Evolutionary conservation across 2,888 invertebrate species (phyloP).

Genomic region (Ochropleura plecta): DNA sequence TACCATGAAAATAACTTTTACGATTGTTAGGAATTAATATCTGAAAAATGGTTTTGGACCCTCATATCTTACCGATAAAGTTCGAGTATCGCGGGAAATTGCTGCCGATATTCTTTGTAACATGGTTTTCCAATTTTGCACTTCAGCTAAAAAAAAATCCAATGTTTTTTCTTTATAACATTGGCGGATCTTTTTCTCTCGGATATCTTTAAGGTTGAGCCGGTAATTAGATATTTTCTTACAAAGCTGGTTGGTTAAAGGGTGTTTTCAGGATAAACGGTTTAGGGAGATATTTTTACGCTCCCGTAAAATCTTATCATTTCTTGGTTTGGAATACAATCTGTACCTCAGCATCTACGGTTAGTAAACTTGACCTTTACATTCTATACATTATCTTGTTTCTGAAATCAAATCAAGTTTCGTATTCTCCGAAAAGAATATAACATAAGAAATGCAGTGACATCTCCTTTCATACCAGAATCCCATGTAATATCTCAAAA

Average conservation of each 20-base stretch:
- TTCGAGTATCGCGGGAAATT: constrained; percentile 76
- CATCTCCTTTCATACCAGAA: constrained; percentile 44
- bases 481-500: constrained; percentile 59
- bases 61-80: constrained; percentile 84
- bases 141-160: constrained; percentile 61
- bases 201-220: constrained; percentile 48
- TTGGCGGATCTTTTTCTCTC: constrained; percentile 45
- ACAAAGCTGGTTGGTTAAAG: constrained; percentile 40
- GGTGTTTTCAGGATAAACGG: constrained; percentile 54
- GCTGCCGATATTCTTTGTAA: constrained; percentile 71
- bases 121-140: constrained; percentile 68
- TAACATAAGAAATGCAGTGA: constrained; percentile 52
- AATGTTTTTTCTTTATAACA: constrained; percentile 52
- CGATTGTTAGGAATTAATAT: constrained; percentile 90
- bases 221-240: constrained; percentile 60
- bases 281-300: constrained; percentile 43
- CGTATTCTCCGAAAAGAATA: constrained; percentile 15
- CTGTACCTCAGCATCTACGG: constrained; percentile 4
- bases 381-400: constrained; percentile 1
- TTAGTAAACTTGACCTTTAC: constrained; percentile 20
- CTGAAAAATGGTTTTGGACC: constrained; percentile 86
- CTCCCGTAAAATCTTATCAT: constrained; percentile 30
- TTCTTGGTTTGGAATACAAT: constrained; percentile 30
- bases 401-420: constrained; percentile 46
- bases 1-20: constrained; percentile 88